A percentile compares a stretch with the other conserved stretches of the same genome.
Conservation (phyloP, 1,140 invertebrate species). For the Andricus grossulariae region DNA sequence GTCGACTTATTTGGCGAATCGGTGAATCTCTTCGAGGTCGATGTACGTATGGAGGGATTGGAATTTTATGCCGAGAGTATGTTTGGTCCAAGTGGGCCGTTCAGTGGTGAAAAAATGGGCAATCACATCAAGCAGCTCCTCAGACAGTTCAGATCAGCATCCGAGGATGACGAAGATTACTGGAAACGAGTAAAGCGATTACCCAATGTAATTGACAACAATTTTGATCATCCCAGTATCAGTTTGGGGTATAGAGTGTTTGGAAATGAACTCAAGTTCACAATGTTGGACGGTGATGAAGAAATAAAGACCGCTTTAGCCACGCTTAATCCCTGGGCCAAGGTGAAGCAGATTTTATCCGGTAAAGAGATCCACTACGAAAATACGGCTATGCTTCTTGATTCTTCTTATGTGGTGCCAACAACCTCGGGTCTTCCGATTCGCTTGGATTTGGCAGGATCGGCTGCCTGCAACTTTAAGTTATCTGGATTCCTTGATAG, state of each 20-base stretch:
- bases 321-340: conserved; percentile 81
- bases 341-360: conserved; percentile 83
- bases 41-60: conserved; percentile 88
- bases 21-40: conserved; percentile 89
- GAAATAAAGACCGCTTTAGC: conserved; percentile 80
- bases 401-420: conserved; percentile 90
- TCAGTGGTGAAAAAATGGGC: conserved; percentile 80
- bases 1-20: conserved; percentile 93
- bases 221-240: conserved; percentile 77
- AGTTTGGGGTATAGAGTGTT: conserved; percentile 82
- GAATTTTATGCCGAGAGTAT: conserved; percentile 88
- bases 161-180: conserved; percentile 72
- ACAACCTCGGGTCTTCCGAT: conserved; percentile 90
- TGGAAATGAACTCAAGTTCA: conserved; percentile 87
- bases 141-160: conserved; percentile 76
- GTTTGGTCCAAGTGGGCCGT: conserved; percentile 85
- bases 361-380: conserved; percentile 87
- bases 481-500: conserved; percentile 81
- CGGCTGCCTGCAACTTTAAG: conserved; percentile 88
- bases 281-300: conserved; percentile 80
- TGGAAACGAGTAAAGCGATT: conserved; percentile 77
- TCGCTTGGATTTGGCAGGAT: conserved; percentile 88
- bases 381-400: conserved; percentile 88
- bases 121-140: conserved; percentile 77
- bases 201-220: conserved; percentile 80